Base-by-base conservation (phyloP, 2,888 invertebrate species). In the Oscheius sp. region DNA sequence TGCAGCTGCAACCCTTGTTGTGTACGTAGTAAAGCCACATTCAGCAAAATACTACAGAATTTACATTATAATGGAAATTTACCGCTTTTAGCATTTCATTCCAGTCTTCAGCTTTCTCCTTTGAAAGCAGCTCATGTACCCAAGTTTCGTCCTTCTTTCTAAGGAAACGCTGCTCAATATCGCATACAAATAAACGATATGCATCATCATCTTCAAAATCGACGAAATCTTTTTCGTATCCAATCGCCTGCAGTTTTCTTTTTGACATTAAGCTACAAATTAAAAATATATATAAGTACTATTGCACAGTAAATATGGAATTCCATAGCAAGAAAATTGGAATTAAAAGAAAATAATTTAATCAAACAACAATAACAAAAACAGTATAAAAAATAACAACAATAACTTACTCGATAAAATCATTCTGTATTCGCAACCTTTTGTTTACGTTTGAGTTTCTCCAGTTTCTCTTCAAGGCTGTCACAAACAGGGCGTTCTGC, bases 401-500 rank as follows among this genome's bases (percentile, higher is more conserved):
- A 2, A 45, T 32, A 62, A n/a, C 14, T 22, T 33, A 59, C 28
- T 14, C n/a, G 14, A 56, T 8, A 28, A 32, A 24, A 36, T 14
- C 44, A 54, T 28, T 20, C 30, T 44, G 20, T 41, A 14, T 17
- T 47, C 12, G 24, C 24, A 17, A 41, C 54, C 20, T 57, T 20
- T 41, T 26, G n/a, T 67, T 51, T 47, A 36, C 67, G 75, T 64
- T 71, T 74, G 61, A 80, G 41, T 62, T 77, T 82, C 44, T 64
- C 66, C 1, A 50, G 66, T 44, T 80, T 81, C 38, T 57, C 63
- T 62, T 81, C 77, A 51, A 84, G 57, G 47, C 75, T 78, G 30
- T 75, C 78, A 61, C 84, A 84, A 26, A 51, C 72, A 2, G 72
- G 68, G 3, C 82, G 47, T 26, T 80, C 63, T 36, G 72, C 47